phyloP scores from a whole-genome alignment of 2,797 vertebrate genomes.

The Alauda arvensis region DNA sequence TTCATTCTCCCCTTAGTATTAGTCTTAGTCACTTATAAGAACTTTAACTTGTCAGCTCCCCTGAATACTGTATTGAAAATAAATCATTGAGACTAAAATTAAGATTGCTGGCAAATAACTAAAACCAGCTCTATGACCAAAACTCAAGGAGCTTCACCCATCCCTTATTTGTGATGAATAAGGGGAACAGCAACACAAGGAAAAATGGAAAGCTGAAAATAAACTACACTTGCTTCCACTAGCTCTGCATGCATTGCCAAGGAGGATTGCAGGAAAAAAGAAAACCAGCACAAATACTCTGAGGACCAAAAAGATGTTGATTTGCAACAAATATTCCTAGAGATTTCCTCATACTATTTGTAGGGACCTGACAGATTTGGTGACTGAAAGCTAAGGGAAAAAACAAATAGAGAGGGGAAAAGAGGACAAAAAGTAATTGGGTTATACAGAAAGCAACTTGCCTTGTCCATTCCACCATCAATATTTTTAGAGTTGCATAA shows the following conservation, averaged over 20 bases:
- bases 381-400: background rate
- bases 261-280: background rate
- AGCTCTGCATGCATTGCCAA: background rate
- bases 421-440: background rate
- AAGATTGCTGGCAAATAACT: background rate
- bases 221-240: background rate
- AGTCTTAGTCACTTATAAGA: background rate
- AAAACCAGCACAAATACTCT: rapidly evolving
- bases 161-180: background rate
- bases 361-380: background rate
- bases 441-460: background rate
- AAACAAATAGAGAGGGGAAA: background rate
- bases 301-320: background rate
- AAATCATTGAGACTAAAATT: background rate
- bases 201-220: background rate
- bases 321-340: background rate
- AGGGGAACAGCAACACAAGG: background rate
- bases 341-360: background rate
- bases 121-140: background rate
- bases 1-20: background rate
- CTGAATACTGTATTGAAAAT: background rate
- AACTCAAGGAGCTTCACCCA: background rate
- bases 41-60: background rate
- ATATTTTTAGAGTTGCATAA: background rate
- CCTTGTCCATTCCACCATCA: background rate